Conservation (phyloP, 2,888 invertebrate genomes). For the Anticlea derivata region DNA sequence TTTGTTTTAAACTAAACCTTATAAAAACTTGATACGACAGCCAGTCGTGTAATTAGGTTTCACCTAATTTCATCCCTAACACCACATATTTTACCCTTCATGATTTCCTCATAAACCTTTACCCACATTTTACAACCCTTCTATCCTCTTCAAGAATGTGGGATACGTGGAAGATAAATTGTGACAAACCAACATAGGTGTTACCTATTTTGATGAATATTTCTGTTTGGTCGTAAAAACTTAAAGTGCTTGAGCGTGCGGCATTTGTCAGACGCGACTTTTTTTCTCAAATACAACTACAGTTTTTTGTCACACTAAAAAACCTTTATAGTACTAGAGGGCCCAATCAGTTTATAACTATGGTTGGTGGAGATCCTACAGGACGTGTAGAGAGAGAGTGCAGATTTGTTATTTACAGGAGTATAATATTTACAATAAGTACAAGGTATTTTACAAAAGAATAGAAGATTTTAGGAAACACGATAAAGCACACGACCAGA, state of each 20-base stretch:
- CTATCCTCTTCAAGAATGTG: conserved; percentile 1
- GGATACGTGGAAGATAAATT: conserved; percentile 20
- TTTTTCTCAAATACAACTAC: conserved; percentile 4
- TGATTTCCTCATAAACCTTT: conserved; percentile 9
- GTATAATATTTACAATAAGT: no score
- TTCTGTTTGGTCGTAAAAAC: conserved; percentile 29
- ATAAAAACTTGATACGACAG: no score
- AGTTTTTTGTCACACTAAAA: no score
- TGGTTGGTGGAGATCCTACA: no score
- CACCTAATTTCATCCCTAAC: background rate
- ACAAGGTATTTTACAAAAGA: no score
- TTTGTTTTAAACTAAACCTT: no score
- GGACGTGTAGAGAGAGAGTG: no score
- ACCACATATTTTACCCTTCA: conserved; percentile 2
- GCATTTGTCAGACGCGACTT: conserved; percentile 10
- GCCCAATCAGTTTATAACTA: no score
- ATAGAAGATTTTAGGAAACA: no score
- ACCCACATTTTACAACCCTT: background rate
- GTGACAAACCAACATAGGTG: conserved; percentile 20
- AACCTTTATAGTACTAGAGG: no score
- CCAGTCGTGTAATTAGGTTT: conserved; percentile 8
- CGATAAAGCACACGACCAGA: no score
- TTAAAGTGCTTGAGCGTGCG: conserved; percentile 17
- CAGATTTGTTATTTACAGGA: no score
- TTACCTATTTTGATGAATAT: conserved; percentile 28